phyloP scores from a whole-genome alignment of 1,140 invertebrate genomes.

The Hesperophylax magnus region DNA sequence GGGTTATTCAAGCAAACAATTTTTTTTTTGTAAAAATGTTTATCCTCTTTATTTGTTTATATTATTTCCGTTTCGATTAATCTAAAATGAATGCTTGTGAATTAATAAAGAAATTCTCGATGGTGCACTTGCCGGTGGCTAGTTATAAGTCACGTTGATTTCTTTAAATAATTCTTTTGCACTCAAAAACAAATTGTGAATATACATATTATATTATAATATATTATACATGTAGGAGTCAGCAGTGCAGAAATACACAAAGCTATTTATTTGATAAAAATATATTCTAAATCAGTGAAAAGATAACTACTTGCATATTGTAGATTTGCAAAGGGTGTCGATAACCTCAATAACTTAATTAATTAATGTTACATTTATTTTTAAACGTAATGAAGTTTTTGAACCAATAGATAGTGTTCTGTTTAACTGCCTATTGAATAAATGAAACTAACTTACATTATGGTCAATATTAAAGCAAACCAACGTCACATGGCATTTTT shows the following conservation, averaged over 20 bases:
- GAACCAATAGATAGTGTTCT: not conserved
- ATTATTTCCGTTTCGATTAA: not conserved
- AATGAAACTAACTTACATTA: not conserved
- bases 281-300: constrained; percentile 45
- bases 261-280: constrained; percentile 38
- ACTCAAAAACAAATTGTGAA: constrained; percentile 9
- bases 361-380: constrained; percentile 20
- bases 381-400: not conserved
- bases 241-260: constrained; percentile 18
- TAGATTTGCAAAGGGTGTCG: constrained; percentile 24
- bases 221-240: not conserved
- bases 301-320: not conserved
- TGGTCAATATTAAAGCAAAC: constrained; percentile 1
- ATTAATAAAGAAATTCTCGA: not conserved
- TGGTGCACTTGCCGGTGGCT: not conserved
- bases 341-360: constrained; percentile 37
- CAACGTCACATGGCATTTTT: constrained; percentile 10
- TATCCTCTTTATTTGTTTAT: too few relatives aligned
- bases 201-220: not conserved
- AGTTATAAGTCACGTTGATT: constrained; percentile 7
- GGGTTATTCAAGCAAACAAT: too few relatives aligned
- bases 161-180: not conserved
- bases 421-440: not conserved
- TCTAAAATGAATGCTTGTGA: constrained; percentile 9
- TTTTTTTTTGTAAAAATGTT: too few relatives aligned